phyloP scores from a whole-genome alignment of 1,140 invertebrate species.

The Andricus grossulariae region DNA sequence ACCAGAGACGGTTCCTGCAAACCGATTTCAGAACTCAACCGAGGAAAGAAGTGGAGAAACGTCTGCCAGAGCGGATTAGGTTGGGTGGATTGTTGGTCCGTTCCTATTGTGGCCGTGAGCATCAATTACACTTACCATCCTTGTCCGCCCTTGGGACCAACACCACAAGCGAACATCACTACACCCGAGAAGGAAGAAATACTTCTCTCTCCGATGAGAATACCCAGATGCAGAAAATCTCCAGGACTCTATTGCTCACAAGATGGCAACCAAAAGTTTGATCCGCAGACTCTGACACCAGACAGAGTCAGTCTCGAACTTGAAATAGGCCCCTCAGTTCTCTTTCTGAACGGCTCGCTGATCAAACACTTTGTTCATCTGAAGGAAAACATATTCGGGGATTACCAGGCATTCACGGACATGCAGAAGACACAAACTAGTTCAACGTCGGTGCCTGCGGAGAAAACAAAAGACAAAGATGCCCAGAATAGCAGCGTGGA shows the following conservation, averaged over 20 bases:
- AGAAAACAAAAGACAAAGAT: slow-evolving; percentile 73
- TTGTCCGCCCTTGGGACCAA: slow-evolving; percentile 88
- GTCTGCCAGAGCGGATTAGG: slow-evolving; percentile 88
- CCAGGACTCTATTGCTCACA: slow-evolving; percentile 82
- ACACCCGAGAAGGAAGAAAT: slow-evolving; percentile 96
- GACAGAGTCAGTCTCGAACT: slow-evolving; percentile 94
- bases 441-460: slow-evolving; percentile 55
- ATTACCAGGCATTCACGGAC: slow-evolving; percentile 94
- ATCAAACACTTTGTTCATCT: slow-evolving; percentile 92
- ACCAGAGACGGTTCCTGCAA: slow-evolving; percentile 83
- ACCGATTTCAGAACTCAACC: slow-evolving; percentile 76
- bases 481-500: slow-evolving; percentile 72
- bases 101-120: slow-evolving; percentile 93
- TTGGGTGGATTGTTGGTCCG: slow-evolving; percentile 97
- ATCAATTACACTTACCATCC: slow-evolving; percentile 95
- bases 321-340: slow-evolving; percentile 93
- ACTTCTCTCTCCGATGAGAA: slow-evolving; percentile 91
- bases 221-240: slow-evolving; percentile 85
- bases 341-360: slow-evolving; percentile 92
- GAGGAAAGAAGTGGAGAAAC: slow-evolving; percentile 90
- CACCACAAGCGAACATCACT: slow-evolving; percentile 92
- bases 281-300: slow-evolving; percentile 87
- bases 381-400: slow-evolving; percentile 97
- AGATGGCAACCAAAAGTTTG: slow-evolving; percentile 85
- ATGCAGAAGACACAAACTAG: slow-evolving; percentile 82